Evolutionary conservation across 2,888 invertebrate species (phyloP), one percentile per base, ranked within the genome.

Genomic region (Pomacea canaliculata): DNA sequence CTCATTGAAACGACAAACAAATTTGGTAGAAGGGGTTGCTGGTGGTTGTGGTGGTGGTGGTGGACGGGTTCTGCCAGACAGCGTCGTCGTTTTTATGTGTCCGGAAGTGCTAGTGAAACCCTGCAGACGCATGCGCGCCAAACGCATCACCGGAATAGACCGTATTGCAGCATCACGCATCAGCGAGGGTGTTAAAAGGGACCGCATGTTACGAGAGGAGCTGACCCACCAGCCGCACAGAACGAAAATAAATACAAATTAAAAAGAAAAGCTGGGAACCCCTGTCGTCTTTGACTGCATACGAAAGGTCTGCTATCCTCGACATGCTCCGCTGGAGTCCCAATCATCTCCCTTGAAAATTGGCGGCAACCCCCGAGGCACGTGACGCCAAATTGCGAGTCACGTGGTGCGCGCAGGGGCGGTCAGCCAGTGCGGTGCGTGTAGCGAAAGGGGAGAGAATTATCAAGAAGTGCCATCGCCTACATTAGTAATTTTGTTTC

Each of bases 311-410:
- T 18, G 18, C 19, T 46, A 7, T 49, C 18, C 48, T n/a, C 69
- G 51, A 46, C 19, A 19, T 13, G 16, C 73, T 13, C 73, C 37
- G 59, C 73, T 73, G 73, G 73, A 73, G 65, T 59, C 46, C 51
- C 73, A 23, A 73, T 73, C 65, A 73, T 73, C 73, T 67, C 73
- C 73, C 73, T 62, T 73, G 67, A 67, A 67, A 56, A 59, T 59
- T 73, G 73, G 66, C 66, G 73, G 66, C 73, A 59, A 59, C n/a
- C 56, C 48, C 66, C 18, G 73, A 66, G 51, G 51, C 73, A 73
- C 67, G 51, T 73, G 73, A 73, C 59, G 59, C 51, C 7, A 71
- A 71, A 71, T 71, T 49, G 63, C 71, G 62, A 56, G 72, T 73
- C 73, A 73, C 73, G 59, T 73, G 73, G 67, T 66, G 18, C 70